Conservation (phyloP, 2,113 vertebrate species). For the Pterocles gutturalis region DNA sequence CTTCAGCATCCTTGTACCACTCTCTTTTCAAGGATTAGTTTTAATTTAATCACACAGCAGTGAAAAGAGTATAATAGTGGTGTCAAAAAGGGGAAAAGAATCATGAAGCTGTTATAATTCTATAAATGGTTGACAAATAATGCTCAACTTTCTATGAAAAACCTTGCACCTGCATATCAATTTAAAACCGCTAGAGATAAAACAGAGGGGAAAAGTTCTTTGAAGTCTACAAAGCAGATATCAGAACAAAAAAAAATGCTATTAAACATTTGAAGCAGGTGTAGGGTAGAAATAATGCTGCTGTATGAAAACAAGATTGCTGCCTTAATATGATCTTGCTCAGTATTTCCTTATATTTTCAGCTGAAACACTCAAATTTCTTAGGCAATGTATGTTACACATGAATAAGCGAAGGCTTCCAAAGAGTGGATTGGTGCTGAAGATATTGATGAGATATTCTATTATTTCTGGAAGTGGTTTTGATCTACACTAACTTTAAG, state of each 20-base stretch:
- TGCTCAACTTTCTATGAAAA: conserved; percentile 20
- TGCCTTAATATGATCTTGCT: neutral
- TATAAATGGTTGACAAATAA: neutral
- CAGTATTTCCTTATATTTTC: neutral
- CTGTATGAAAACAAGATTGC: neutral
- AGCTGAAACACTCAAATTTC: neutral
- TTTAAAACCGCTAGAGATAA: neutral
- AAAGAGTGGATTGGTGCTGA: neutral
- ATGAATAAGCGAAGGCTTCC: neutral
- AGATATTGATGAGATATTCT: neutral
- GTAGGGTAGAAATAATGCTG: neutral
- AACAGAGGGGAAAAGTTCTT: conserved; percentile 60
- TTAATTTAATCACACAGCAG: neutral
- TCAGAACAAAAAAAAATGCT: neutral
- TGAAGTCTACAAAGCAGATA: neutral
- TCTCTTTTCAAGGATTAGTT: neutral
- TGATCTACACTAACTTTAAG: neutral
- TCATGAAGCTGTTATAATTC: neutral
- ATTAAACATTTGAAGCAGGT: neutral
- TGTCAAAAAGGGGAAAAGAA: neutral
- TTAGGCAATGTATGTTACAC: neutral
- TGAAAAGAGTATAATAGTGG: neutral
- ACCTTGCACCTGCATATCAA: conserved; percentile 16
- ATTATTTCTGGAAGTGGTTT: neutral
- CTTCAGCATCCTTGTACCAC: neutral